Evolutionary conservation across 2,888 invertebrate species (phyloP), one percentile per base, ranked within the genome.

Genomic region (Pardosa pseudoannulata): DNA sequence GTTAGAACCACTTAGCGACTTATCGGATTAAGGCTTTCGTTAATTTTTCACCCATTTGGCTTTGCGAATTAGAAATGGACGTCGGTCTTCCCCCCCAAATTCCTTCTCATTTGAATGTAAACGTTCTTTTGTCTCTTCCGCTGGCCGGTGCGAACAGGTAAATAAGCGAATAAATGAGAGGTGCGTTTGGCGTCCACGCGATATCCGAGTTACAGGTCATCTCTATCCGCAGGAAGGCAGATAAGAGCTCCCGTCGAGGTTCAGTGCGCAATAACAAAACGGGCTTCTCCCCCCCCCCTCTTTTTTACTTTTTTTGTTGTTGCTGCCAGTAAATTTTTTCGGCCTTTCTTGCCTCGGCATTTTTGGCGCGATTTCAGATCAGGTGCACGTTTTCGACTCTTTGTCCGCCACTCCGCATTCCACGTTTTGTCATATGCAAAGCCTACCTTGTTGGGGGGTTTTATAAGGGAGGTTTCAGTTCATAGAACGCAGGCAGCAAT

Each of bases 201-300:
- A 56, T 56, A 56, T 23, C 56, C 23, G 56, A 56, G 56, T 56
- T 56, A 5, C 23, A 56, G 56, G 56, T 56, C 56, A 56, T 56
- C 56, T 56, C 56, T 56, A 56, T 56, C 56, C 56, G 23, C 56
- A 56, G 56, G 56, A 56, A 56, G 56, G 56, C 16, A 56, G 56
- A 56, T 56, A 56, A 56, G 56, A 19, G 56, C 19, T 6, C 56
- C 23, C 56, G 56, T 56, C 23, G 56, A 56, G 56, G 56, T 56
- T 56, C 56, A 56, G 23, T 23, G 56, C 56, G 23, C 56, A 56
- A 56, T 23, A 23, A 56, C 56, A 56, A 56, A 56, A 56, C 56
- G 23, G 23, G 23, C 56, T 5, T 23, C 23, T 56, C 23, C 23
- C 23, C n/a, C n/a, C n/a, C n/a, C n/a, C n/a, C n/a, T n/a, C n/a